phyloP scores from a whole-genome alignment of 2,888 invertebrate species.

The Oxycera nigricornis region DNA sequence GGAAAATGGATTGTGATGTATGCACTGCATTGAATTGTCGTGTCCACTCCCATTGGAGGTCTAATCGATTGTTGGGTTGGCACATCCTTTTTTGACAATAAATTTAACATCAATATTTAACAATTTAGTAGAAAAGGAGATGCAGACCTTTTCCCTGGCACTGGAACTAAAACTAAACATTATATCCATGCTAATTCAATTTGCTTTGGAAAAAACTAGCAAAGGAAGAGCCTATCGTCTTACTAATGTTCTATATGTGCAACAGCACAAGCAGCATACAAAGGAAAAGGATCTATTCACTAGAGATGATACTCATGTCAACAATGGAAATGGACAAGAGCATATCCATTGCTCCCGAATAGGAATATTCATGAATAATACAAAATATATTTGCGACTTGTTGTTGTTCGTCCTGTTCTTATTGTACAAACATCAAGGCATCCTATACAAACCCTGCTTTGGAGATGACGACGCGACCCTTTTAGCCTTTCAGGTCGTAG shows the following conservation, averaged over 20 bases:
- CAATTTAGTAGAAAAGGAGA: too few relatives aligned
- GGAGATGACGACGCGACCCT: neutral
- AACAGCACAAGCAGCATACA: neutral
- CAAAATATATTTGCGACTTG: neutral
- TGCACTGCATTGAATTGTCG: too few relatives aligned
- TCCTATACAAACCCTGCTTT: neutral
- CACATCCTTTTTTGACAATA: too few relatives aligned
- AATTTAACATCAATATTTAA: too few relatives aligned
- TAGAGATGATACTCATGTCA: conserved; percentile 7
- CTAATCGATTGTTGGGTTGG: too few relatives aligned
- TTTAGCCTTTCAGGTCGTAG: conserved; percentile 5
- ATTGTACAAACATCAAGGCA: conserved; percentile 2
- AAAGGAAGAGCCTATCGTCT: neutral
- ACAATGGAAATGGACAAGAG: conserved; percentile 27
- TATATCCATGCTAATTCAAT: neutral
- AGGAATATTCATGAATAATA: conserved; percentile 14
- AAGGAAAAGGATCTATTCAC: conserved; percentile 18
- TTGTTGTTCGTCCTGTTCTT: neutral
- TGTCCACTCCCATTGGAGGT: too few relatives aligned
- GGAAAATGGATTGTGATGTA: too few relatives aligned
- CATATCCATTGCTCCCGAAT: neutral
- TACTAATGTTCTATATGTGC: neutral
- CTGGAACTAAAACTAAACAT: neutral
- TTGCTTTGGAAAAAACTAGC: neutral
- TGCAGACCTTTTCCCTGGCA: too few relatives aligned